phyloP scores from a whole-genome alignment of 2,797 vertebrate species.

The Hydrocynus forskahlii region DNA sequence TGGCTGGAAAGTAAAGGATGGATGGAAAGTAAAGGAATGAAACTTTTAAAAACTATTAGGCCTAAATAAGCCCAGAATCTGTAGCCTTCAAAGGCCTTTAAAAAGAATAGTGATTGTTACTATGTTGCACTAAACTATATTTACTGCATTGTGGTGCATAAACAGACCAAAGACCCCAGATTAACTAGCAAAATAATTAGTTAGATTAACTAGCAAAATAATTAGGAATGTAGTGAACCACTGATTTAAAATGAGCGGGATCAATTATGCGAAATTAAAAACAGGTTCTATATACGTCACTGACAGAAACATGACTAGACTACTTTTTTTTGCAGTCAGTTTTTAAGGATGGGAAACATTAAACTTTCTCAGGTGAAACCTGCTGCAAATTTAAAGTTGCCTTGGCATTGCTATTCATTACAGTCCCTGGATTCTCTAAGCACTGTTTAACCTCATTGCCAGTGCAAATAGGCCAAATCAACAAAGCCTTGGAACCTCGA shows the following conservation, averaged over 20 bases:
- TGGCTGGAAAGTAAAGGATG: no score
- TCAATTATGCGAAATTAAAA: not conserved
- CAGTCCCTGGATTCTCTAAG: conserved; percentile 57
- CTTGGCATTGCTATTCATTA: conserved; percentile 62
- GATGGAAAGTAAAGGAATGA: no score
- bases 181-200: not conserved
- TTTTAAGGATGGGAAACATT: no score
- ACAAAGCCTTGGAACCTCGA: conserved; percentile 50
- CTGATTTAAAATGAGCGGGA: not conserved
- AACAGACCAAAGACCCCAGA: not conserved
- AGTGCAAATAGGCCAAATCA: conserved; percentile 57
- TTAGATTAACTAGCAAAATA: not conserved
- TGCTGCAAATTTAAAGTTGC: conserved; percentile 39
- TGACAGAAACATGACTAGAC: no score
- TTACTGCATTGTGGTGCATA: not conserved
- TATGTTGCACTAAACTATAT: no score
- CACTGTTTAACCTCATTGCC: conserved; percentile 48
- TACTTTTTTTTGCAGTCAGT: no score
- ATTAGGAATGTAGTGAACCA: not conserved
- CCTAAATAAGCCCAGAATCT: no score
- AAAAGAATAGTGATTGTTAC: no score
- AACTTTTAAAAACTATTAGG: no score
- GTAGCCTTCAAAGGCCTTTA: no score
- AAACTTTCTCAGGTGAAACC: not conserved
- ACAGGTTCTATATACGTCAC: not conserved